Base-by-base conservation (phyloP, 2,113 vertebrate species). In the Geococcyx californianus region DNA sequence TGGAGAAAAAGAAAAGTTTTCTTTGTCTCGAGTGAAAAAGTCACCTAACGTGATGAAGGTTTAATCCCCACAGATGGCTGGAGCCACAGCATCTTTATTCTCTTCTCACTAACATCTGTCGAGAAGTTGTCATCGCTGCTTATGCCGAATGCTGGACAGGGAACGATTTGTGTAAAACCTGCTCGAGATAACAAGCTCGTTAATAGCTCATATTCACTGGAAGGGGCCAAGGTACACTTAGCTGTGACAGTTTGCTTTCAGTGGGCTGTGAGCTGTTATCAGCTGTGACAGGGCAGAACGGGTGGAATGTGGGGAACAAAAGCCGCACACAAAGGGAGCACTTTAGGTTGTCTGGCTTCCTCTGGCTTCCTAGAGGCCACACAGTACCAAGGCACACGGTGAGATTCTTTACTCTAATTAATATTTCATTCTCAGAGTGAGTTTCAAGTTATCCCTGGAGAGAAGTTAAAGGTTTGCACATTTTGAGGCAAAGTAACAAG, bases 51-150 rank as follows among this genome's bases (percentile, higher is more conserved):
- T 28, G 88, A 73, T 95, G 95, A 95, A 93, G 92, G 63, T 51
- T 97, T 96, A 97, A 97, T 94, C 94, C 93, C 77, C 82, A 91
- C 89, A 95, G 91, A 96, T 90, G 89, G 87, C 77, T 74, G 81
- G 54, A 93, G 88, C 91, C 78, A 69, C 75, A 83, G 84, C 87
- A 89, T 63, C 92, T 95, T 95, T 90, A 91, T 95, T 94, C 62
- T 70, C 82, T 58, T 72, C 94, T 87, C 93, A 36, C 83, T 19
- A 76, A 70, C 85, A 91, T 92, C 93, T 96, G 92, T 90, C 52
- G 3, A 91, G 64, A 93, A 82, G 92, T 90, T 96, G 93, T 97
- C 96, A 96, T 94, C 88, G 4, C 82, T 36, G 52, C 92, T 92
- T 91, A 84, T 63, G 90, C 85, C 95, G 42, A 95, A 93, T 66